Evolutionary conservation across 1,140 invertebrate species (phyloP).

Genomic region (Contarinia nasturtii): DNA sequence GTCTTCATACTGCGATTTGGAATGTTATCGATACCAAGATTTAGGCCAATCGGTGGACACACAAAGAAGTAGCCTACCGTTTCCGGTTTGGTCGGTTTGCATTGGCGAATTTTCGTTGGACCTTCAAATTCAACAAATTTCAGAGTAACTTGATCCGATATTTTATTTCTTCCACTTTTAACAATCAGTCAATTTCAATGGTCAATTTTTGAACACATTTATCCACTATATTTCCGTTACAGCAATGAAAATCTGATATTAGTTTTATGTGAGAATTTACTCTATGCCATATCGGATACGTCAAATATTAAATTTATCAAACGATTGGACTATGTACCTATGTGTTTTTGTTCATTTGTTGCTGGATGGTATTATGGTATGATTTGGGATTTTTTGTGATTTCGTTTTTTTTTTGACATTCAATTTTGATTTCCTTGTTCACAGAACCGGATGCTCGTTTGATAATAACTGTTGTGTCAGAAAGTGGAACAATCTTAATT

Average conservation of each 20-base stretch:
- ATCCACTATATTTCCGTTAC: no score
- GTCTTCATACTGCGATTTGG: constrained; percentile 41
- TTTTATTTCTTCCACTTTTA: not conserved
- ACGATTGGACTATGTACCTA: constrained; percentile 19
- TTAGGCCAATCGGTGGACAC: constrained; percentile 12
- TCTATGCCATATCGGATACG: constrained; percentile 17
- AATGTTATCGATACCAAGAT: constrained; percentile 35
- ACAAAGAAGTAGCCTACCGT: constrained; percentile 9
- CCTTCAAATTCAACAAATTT: not conserved
- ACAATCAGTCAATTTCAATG: no score
- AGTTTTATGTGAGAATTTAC: constrained; percentile 18
- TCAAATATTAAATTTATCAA: constrained; percentile 19
- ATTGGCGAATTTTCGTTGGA: constrained; percentile 13
- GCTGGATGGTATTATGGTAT: constrained; percentile 22
- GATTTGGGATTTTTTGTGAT: not conserved
- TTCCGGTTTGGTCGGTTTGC: constrained; percentile 19
- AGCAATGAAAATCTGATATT: constrained; percentile 10
- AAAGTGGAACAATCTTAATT: constrained; percentile 40
- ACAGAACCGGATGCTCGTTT: constrained; percentile 31
- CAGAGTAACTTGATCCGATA: constrained; percentile 9
- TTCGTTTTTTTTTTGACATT: not conserved
- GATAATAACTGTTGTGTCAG: constrained; percentile 33
- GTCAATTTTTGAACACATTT: no score
- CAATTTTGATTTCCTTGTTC: constrained; percentile 3
- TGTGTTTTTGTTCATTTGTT: constrained; percentile 19